Evolutionary conservation across 2,888 invertebrate species (phyloP).

Genomic region (Achlya flavicornis): DNA sequence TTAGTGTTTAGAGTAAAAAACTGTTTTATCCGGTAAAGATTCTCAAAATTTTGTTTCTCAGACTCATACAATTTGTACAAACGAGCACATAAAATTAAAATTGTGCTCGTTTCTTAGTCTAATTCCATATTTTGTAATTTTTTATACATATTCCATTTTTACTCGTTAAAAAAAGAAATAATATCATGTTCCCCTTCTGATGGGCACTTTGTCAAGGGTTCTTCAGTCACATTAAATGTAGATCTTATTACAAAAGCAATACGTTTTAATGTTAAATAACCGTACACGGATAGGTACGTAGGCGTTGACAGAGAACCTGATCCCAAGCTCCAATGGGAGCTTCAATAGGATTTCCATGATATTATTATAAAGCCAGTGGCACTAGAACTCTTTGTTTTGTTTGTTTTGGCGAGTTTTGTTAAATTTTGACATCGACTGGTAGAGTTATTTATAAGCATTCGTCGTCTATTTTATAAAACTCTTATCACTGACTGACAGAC

Average conservation of each 20-base stretch:
- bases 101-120: no score
- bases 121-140: no score
- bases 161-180: neutral
- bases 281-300: neutral
- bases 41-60: no score
- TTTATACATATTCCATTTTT: no score
- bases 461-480: neutral
- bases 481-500: no score
- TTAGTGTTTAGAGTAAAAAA: no score
- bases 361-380: neutral
- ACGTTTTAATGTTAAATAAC: neutral
- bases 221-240: neutral
- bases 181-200: neutral
- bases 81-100: no score
- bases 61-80: no score
- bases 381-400: neutral
- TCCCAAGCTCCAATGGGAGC: neutral
- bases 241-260: neutral
- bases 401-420: no score
- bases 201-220: neutral
- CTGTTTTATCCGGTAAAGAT: no score
- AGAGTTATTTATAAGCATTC: no score
- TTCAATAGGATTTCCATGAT: neutral
- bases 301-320: neutral
- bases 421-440: no score